Conservation (phyloP, 2,888 invertebrate genomes). For the Dicyrtoma fusca region DNA sequence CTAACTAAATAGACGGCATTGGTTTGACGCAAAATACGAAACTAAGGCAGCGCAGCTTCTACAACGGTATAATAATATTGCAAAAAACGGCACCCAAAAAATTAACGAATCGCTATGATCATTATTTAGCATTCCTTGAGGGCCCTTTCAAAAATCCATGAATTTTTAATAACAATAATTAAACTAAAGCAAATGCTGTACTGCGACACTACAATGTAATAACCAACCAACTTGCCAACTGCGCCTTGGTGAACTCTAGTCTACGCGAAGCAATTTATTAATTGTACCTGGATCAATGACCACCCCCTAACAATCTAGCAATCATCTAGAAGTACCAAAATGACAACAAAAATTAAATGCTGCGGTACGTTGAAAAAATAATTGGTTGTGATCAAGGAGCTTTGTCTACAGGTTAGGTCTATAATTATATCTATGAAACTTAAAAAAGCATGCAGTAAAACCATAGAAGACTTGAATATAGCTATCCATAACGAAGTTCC, state of each 20-base stretch:
- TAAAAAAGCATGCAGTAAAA: too few species aligned
- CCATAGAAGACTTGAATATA: too few species aligned
- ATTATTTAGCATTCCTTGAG: conserved; percentile 9
- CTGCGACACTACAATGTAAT: conserved; percentile 13
- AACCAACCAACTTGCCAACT: not conserved
- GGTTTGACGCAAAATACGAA: conserved; percentile 5
- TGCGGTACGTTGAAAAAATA: too few species aligned
- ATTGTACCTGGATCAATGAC: not conserved
- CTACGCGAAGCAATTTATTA: not conserved
- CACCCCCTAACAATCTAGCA: too few species aligned
- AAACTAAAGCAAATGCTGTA: conserved; percentile 2
- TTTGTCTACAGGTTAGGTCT: too few species aligned
- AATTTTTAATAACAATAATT: not conserved
- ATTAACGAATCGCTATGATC: too few species aligned
- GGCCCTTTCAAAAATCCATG: conserved; percentile 17
- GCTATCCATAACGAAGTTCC: too few species aligned
- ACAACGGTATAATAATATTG: conserved; percentile 13
- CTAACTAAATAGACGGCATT: conserved; percentile 6
- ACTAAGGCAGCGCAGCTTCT: conserved; percentile 8
- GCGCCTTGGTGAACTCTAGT: too few species aligned
- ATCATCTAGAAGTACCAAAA: too few species aligned
- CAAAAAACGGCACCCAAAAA: conserved; percentile 31
- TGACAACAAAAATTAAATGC: too few species aligned
- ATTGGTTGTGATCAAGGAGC: too few species aligned
- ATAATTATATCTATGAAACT: too few species aligned